Percentiles rank a stretch among this genome's conserved stretches.
Evolutionary conservation across 2,888 invertebrate species (phyloP).

Genomic region (Melinaea menophilus): DNA sequence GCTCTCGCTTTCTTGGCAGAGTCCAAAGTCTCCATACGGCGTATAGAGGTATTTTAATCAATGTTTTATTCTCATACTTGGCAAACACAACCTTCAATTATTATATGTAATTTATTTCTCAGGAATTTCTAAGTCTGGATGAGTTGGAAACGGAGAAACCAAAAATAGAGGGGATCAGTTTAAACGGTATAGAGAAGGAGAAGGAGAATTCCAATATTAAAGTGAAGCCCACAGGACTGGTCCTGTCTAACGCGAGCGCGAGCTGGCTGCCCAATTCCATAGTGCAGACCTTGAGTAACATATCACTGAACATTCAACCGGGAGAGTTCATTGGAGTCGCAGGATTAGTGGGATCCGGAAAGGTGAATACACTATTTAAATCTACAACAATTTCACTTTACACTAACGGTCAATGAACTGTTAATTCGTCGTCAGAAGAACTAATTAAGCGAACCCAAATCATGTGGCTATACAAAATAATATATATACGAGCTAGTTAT

Average conservation of each 20-base stretch:
- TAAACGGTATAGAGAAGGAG: slow-evolving; percentile 49
- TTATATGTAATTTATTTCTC: slow-evolving; percentile 25
- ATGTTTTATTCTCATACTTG: not conserved
- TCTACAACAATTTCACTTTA: too few relatives aligned
- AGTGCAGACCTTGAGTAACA: slow-evolving; percentile 74
- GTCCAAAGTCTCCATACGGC: slow-evolving; percentile 79
- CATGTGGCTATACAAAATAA: too few relatives aligned
- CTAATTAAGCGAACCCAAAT: too few relatives aligned
- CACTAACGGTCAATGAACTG: too few relatives aligned
- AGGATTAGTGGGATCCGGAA: slow-evolving; percentile 88
- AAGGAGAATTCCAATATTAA: slow-evolving; percentile 43
- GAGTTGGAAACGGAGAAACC: slow-evolving; percentile 53
- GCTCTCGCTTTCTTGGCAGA: slow-evolving; percentile 80
- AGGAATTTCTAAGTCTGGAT: slow-evolving; percentile 68
- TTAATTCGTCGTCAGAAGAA: too few relatives aligned
- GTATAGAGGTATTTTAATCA: slow-evolving; percentile 74
- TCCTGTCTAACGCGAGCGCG: slow-evolving; percentile 61
- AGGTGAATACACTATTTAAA: slow-evolving; percentile 56
- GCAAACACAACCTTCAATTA: not conserved
- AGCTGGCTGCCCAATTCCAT: slow-evolving; percentile 67
- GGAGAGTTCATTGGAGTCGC: slow-evolving; percentile 82
- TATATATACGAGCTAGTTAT: too few relatives aligned
- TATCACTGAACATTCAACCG: slow-evolving; percentile 70
- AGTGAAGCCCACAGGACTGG: slow-evolving; percentile 49
- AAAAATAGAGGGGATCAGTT: slow-evolving; percentile 34